Evolutionary conservation across 2,113 vertebrate genomes (phyloP).

Genomic region (Alces alces): DNA sequence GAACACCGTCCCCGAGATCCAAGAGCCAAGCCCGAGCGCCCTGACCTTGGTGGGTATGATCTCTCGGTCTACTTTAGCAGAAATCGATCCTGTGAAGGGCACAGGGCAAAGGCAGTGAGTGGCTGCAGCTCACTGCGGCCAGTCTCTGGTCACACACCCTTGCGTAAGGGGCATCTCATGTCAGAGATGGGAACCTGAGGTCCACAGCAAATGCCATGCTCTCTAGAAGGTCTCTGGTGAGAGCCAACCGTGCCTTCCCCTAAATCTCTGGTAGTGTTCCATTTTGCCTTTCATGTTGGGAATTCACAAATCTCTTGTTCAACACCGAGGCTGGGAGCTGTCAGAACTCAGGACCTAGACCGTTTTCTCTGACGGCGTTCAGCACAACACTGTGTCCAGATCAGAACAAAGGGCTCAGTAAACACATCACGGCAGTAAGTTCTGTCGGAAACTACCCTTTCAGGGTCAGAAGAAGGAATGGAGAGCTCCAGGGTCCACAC

Average conservation of each 20-base stretch:
- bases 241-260: neutral
- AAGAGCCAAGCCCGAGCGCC: conserved; percentile 55
- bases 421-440: neutral
- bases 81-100: conserved; percentile 82
- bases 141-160: neutral
- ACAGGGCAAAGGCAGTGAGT: conserved; percentile 49
- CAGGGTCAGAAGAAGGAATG: neutral
- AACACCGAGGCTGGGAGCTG: neutral
- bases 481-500: neutral
- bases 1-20: neutral
- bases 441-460: neutral
- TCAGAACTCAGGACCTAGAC: neutral
- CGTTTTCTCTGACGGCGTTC: neutral
- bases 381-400: neutral
- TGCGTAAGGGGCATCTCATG: neutral
- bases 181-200: neutral
- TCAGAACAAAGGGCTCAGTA: neutral
- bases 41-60: conserved; percentile 73
- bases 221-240: neutral
- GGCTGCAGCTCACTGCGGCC: neutral
- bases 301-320: neutral
- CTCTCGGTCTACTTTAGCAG: conserved; percentile 72
- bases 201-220: neutral
- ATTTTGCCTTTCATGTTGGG: neutral
- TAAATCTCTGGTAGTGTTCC: neutral